These are phyloP conservation scores for Apodemus speciosus DNA, from an alignment of 2,113 vertebrate genomes.

Conservation along the genomic window DNA sequence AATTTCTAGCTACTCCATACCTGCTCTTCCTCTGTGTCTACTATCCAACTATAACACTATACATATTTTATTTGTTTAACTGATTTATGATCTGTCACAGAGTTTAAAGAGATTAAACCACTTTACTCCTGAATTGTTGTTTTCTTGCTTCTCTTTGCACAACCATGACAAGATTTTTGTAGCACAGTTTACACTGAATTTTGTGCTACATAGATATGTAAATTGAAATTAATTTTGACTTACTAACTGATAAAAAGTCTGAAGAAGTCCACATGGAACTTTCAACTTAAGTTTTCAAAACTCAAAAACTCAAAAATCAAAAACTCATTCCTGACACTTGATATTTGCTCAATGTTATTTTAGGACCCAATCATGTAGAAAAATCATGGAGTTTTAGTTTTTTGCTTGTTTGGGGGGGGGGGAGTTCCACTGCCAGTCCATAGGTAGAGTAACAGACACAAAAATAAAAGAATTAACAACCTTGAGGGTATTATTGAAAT, in stretches of 20 bases:
- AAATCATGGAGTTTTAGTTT: background rate
- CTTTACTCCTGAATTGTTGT: background rate
- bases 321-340: background rate
- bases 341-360: background rate
- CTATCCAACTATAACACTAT: background rate
- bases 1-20: background rate
- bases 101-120: background rate
- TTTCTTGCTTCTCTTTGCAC: background rate
- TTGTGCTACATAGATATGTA: background rate
- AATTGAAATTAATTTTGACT: background rate
- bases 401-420: background rate
- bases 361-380: background rate
- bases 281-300: background rate
- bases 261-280: background rate
- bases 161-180: background rate
- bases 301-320: too few relatives aligned
- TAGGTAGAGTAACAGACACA: background rate
- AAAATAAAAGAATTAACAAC: background rate
- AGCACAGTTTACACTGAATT: background rate
- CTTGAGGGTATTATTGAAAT: background rate
- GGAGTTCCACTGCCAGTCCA: background rate
- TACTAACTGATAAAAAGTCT: background rate
- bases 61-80: background rate
- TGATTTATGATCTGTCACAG: background rate
- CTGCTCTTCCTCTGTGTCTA: background rate